Evolutionary conservation across 2,888 invertebrate species (phyloP), one percentile per base, ranked within the genome.

Genomic region (Embidobia sp.): DNA sequence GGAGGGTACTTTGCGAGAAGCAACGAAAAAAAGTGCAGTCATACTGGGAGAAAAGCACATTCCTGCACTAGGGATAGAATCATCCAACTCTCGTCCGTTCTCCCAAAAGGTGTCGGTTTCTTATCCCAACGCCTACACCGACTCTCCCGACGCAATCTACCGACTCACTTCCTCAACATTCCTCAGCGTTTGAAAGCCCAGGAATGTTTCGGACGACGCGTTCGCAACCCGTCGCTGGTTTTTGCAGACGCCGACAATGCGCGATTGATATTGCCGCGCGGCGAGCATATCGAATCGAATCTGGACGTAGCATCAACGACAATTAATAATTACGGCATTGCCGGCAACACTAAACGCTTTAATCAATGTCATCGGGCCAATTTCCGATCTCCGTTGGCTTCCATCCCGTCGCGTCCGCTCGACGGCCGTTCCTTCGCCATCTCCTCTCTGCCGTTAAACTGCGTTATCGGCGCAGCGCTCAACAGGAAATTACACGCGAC

Each of bases 341-440:
- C 82, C 81, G 82, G 76, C 83, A 79, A 78, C 82, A 85, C 83
- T 87, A 88, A 89, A 86, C 86, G 87, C 87, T 88, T 89, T 88
- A 89, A 89, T 89, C 88, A 89, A 88, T 88, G 89, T 88, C 89
- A 88, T 89, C 89, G 88, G 88, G 87, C 88, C 88, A 89, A 88
- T 89, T 88, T 88, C 88, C 89, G 88, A 88, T 88, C 84, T 83
- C 84, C 84, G 85, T 80, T 85, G 81, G 81, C 83, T 83, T 80
- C 84, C 82, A 80, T 83, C 81, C 80, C 83, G 81, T 83, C 81
- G 80, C 82, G 74, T 70, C 77, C 76, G 61, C 64, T 73, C 66
- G 76, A 44, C 73, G 66, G 57, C 69, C 77, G 75, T 79, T 78
- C 79, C 79, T 74, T 59, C 81, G 46, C 44, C 79, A 51, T 70